Evolutionary conservation across 2,113 vertebrate species (phyloP).

Genomic region (Calonectris borealis): DNA sequence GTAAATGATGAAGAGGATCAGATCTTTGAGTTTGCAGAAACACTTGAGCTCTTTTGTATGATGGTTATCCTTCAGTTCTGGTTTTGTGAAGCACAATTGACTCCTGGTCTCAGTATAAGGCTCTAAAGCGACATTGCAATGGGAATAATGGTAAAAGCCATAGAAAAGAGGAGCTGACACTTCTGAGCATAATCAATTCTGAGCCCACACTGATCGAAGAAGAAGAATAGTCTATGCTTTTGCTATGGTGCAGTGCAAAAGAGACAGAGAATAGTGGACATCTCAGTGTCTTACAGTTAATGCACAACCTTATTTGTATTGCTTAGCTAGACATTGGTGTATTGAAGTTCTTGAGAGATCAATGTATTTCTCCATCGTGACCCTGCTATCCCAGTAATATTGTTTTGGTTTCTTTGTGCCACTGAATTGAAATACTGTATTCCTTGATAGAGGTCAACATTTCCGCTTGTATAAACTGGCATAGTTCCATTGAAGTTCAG

Average conservation of each 20-base stretch:
- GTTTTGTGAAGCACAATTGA: background rate
- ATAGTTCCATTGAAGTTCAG: background rate
- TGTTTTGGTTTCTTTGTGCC: background rate
- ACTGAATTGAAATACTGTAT: background rate
- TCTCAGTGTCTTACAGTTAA: background rate
- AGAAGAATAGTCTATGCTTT: background rate
- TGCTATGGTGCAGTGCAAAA: background rate
- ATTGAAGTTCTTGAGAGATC: background rate
- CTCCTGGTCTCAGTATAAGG: background rate
- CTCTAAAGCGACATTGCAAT: background rate
- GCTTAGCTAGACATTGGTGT: background rate
- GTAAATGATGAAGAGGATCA: background rate
- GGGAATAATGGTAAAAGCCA: background rate
- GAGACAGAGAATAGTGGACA: background rate
- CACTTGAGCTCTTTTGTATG: background rate
- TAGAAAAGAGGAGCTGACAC: background rate
- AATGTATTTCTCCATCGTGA: background rate
- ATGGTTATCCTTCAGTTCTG: background rate
- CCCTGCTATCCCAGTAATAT: background rate
- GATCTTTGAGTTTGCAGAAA: background rate
- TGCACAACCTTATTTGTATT: background rate
- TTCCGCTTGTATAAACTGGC: background rate
- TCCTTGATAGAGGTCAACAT: background rate
- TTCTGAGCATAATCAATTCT: background rate
- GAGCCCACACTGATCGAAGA: background rate